Conservation (phyloP, 2,797 vertebrate genomes). For the Ceyx erithaca region DNA sequence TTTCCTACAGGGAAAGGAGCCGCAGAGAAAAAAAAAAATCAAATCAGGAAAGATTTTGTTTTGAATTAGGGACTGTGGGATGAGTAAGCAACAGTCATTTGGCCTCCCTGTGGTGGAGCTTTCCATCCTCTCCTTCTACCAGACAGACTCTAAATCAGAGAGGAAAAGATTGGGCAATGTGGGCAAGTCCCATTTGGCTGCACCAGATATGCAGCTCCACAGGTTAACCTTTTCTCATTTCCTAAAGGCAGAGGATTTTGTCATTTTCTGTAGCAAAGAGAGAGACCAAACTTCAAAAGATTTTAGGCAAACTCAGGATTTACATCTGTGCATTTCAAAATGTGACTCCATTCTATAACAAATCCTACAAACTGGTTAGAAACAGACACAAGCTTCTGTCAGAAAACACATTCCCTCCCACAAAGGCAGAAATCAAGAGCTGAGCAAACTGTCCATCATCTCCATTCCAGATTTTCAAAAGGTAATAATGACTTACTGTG, state of each 20-base stretch:
- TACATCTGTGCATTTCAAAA: background rate
- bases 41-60: background rate
- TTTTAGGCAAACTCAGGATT: background rate
- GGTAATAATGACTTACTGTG: background rate
- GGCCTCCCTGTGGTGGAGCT: background rate
- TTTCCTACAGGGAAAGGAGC: background rate
- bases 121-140: background rate
- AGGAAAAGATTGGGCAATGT: background rate
- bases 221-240: background rate
- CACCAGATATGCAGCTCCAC: background rate
- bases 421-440: background rate
- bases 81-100: slow-evolving; percentile 1
- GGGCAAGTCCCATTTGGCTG: background rate
- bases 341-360: background rate
- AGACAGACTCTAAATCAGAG: background rate
- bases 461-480: background rate
- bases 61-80: background rate
- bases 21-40: background rate
- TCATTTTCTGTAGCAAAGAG: background rate
- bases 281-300: background rate
- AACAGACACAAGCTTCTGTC: background rate
- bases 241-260: background rate
- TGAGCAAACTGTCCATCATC: background rate
- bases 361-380: background rate
- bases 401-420: background rate